Base-by-base conservation (phyloP, 2,797 vertebrate genomes). In the Halcyon chelicuti region DNA sequence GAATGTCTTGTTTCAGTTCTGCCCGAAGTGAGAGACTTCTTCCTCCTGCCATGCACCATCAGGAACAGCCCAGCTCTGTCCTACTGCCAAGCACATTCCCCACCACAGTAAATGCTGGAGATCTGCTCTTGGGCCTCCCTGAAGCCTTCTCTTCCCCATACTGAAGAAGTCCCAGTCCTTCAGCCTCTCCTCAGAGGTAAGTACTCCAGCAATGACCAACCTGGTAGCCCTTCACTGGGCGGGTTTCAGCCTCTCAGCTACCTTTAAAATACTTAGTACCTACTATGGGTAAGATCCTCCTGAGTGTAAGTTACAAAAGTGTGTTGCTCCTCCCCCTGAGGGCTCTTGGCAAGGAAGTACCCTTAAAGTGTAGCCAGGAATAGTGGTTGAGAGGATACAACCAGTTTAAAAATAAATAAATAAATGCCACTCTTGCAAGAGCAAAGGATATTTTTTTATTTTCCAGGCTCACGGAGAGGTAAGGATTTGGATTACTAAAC, bases 391-490 rank as follows among this genome's bases (percentile, higher is more conserved):
- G 81, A 90, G 75, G 85, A 93, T 75, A 86, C 14, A 57, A n/a
- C 42, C 51, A 75, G 72, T 71, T 33, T n/a, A n/a, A n/a, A 5
- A 52, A 88, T 86, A 92, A 94, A 87, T 44, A 44, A 44, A 46
- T 20, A 46, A 46, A 80, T 23, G 70, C 23, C 42, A 75, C 47
- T 33, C 35, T 49, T 89, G 55, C 60, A 93, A 77, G 14, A 89
- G 68, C 31, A 93, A 77, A 95, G 74, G 74, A 94, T 90, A 89
- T 94, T 88, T 90, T 95, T 78, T 79, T 19, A 42, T 82, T 95
- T 95, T 92, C 35, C 82, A 79, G 16, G 25, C 70, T 79, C 55
- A 88, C 33, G 86, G 70, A 76, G 17, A 39, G 15, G 47, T 44
- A 85, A 95, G 85, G 4, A 65, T 35, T 19, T 63, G 10, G 22